These are phyloP conservation scores for Dipodomys stephensi DNA, from an alignment of 2,113 vertebrate genomes.

Conservation along the genomic window DNA sequence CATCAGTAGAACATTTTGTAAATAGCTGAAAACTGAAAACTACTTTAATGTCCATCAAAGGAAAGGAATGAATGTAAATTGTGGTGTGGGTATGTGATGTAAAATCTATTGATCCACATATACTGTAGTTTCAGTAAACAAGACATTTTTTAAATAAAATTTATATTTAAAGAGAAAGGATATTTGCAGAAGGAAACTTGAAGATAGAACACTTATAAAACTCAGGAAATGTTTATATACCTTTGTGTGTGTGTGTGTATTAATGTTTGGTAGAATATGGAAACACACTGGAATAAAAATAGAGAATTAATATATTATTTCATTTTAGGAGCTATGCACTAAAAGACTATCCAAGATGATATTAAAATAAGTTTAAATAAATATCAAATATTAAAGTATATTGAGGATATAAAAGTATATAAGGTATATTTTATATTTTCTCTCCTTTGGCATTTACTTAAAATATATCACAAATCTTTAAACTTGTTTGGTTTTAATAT, in stretches of 20 bases:
- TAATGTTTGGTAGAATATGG: neutral
- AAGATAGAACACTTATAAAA: neutral
- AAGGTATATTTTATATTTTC: neutral
- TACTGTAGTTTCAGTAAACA: neutral
- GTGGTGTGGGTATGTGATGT: neutral
- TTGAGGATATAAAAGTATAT: neutral
- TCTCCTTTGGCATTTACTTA: neutral
- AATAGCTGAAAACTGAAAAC: neutral
- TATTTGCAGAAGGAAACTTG: neutral
- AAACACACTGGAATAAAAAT: neutral
- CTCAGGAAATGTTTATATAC: no score
- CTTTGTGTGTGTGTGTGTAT: no score
- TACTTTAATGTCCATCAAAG: neutral
- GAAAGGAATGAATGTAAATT: slow-evolving; percentile 2
- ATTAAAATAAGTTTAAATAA: neutral
- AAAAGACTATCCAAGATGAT: neutral
- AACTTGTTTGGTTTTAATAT: neutral
- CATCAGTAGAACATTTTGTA: neutral
- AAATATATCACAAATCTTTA: neutral
- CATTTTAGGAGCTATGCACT: neutral
- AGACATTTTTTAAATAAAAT: neutral
- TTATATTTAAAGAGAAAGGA: neutral
- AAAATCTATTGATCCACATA: neutral
- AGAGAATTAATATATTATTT: neutral
- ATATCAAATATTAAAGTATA: neutral